Percentiles rank a stretch among this genome's conserved stretches.
Conservation (phyloP, 2,797 vertebrate genomes). For the Coregonus ussuriensis region DNA sequence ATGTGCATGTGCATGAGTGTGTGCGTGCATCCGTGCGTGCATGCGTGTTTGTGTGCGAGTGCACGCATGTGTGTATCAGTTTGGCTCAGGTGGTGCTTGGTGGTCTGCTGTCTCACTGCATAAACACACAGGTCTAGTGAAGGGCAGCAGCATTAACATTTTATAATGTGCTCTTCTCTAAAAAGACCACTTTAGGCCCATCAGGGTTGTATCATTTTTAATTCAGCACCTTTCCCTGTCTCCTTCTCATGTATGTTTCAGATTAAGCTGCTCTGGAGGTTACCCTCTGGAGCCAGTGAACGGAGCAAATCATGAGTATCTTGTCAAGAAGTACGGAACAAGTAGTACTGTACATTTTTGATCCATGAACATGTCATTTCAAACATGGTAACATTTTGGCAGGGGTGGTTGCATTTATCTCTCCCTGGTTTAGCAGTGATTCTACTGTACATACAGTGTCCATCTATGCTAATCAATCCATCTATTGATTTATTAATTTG, state of each 20-base stretch:
- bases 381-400: no score
- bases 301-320: background rate
- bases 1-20: background rate
- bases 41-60: conserved; percentile 7
- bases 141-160: conserved; percentile 8
- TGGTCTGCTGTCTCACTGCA: background rate
- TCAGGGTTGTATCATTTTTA: conserved; percentile 7
- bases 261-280: background rate
- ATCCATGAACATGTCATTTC: background rate
- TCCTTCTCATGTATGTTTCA: conserved; percentile 8
- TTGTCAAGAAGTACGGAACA: background rate
- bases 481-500: background rate
- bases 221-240: conserved; percentile 7
- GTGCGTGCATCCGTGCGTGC: background rate
- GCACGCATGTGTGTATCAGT: background rate
- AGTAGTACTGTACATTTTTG: background rate
- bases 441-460: background rate
- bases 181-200: conserved; percentile 6
- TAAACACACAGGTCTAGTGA: conserved; percentile 6
- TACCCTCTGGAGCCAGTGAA: background rate
- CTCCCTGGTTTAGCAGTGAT: background rate
- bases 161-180: background rate
- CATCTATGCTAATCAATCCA: background rate
- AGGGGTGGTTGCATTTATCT: background rate
- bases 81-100: conserved; percentile 9